phyloP scores from a whole-genome alignment of 2,113 vertebrate species.

The Parotia lawesii region DNA sequence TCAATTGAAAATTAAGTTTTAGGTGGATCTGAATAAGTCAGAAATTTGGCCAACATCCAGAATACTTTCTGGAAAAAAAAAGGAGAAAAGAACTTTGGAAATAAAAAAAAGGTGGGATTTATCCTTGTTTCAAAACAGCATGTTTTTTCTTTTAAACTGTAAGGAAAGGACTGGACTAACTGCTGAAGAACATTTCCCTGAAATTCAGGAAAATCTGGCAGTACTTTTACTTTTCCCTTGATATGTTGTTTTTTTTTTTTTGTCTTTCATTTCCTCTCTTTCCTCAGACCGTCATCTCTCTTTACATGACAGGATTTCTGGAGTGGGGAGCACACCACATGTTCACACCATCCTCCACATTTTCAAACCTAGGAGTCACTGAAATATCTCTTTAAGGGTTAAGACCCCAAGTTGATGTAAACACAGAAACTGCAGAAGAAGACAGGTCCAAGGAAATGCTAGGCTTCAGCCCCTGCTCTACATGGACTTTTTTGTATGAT shows the following conservation, averaged over 20 bases:
- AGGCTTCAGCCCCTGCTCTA: not conserved
- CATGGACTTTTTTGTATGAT: not conserved
- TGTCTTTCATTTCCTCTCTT: not conserved
- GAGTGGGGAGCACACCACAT: fast-evolving
- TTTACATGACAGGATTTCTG: not conserved
- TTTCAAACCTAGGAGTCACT: not conserved
- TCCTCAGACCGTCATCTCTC: not conserved
- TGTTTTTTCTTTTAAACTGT: not conserved
- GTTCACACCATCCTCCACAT: not conserved
- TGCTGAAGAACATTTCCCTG: not conserved
- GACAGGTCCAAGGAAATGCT: not conserved
- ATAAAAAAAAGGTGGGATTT: not conserved
- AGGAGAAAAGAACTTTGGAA: not conserved
- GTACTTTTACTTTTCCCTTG: not conserved
- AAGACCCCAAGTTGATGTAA: not conserved
- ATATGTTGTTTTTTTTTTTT: not conserved
- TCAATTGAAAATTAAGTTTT: not conserved
- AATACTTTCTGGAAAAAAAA: not conserved
- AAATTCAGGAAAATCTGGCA: not conserved
- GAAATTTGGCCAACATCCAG: not conserved
- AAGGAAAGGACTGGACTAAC: not conserved
- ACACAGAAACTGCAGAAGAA: not conserved
- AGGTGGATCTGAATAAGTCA: not conserved
- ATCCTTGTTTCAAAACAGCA: not conserved
- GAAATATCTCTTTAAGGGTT: not conserved